These are phyloP conservation scores for Choloepus hoffmanni DNA, from an alignment of 2,113 vertebrate genomes.

Conservation along the genomic window DNA sequence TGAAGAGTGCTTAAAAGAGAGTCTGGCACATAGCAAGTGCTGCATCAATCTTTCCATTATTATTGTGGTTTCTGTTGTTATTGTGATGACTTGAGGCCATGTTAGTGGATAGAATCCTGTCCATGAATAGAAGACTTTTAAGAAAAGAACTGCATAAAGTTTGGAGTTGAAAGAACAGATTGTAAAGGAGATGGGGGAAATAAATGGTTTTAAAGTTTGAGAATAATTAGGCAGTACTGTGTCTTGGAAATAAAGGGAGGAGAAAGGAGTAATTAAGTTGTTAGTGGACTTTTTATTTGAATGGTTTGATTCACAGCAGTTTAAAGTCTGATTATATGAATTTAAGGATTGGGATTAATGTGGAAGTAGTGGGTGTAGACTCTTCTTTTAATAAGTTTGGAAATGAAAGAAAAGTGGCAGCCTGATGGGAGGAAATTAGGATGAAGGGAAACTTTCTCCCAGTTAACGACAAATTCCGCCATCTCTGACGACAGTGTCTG, in stretches of 20 bases:
- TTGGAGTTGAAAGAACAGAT: neutral
- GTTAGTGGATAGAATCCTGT: neutral
- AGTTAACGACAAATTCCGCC: neutral
- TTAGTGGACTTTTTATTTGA: conserved; percentile 34
- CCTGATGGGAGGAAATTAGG: neutral
- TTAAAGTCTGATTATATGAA: conserved; percentile 61
- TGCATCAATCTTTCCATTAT: neutral
- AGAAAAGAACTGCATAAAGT: neutral
- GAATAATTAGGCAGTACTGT: neutral
- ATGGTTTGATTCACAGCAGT: conserved; percentile 56
- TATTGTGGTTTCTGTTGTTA: too few relatives aligned
- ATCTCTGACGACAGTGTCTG: neutral
- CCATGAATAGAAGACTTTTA: neutral
- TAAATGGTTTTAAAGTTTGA: conserved; percentile 10
- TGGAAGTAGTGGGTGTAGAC: neutral
- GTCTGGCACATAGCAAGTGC: too few relatives aligned
- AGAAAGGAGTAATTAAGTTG: conserved; percentile 33
- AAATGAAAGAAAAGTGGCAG: conserved; percentile 25
- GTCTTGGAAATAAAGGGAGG: conserved; percentile 14
- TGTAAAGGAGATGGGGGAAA: neutral
- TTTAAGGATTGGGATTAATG: conserved; percentile 38
- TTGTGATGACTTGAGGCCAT: neutral
- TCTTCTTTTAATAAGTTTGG: conserved; percentile 53
- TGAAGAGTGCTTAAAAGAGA: too few relatives aligned
- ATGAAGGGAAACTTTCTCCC: neutral